These are phyloP conservation scores for Diceros bicornis DNA, from an alignment of 2,797 vertebrate species.

Conservation along the genomic window DNA sequence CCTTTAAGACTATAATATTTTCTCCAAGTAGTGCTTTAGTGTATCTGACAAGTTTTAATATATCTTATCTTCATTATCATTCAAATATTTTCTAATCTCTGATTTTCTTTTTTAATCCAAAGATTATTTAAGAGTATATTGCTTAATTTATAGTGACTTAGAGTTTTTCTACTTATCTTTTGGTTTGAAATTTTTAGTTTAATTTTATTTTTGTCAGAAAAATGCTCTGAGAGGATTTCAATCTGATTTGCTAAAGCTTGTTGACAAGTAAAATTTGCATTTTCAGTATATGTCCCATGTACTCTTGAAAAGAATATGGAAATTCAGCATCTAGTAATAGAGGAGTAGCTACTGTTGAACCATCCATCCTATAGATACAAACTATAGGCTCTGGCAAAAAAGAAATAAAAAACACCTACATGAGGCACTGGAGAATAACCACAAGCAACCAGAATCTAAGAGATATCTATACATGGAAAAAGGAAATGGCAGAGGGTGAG, in stretches of 20 bases:
- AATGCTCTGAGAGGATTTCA: neutral
- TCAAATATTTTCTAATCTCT: constrained; percentile 9
- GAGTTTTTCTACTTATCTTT: neutral
- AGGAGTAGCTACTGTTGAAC: neutral
- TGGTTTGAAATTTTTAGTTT: neutral
- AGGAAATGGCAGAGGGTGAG: neutral
- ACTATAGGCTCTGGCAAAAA: neutral
- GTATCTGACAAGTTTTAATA: neutral
- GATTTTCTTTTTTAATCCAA: neutral
- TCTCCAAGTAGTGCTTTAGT: neutral
- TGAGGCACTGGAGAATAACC: neutral
- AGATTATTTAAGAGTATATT: neutral
- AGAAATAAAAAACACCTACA: neutral
- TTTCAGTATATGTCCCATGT: neutral
- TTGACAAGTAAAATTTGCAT: neutral
- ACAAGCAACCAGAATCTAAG: neutral
- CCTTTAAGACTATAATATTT: neutral
- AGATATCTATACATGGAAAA: neutral
- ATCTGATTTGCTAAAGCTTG: neutral
- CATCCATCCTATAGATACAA: neutral
- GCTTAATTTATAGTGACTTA: neutral
- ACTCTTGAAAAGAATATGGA: neutral
- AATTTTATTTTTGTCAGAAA: neutral
- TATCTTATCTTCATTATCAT: neutral
- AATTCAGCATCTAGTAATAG: neutral